Conservation (phyloP, 2,888 invertebrate species). For the Trissonchulus latispiculum region DNA sequence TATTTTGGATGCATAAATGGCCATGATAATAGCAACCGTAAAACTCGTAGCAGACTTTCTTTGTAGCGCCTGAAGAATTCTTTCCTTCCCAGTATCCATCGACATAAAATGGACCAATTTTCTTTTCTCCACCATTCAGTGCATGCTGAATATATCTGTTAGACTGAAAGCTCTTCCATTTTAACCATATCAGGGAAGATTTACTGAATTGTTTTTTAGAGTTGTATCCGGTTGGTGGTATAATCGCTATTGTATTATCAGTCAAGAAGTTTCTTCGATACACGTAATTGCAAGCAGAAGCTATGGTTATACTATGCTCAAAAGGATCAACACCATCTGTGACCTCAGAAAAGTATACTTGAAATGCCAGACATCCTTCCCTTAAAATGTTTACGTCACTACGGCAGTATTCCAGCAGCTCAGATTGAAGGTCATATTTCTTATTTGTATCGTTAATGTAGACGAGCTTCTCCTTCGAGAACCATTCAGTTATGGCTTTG, state of each 20-base stretch:
- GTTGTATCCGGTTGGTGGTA: background rate
- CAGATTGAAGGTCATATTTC: background rate
- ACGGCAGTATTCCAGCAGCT: background rate
- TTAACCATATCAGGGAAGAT: constrained; percentile 1
- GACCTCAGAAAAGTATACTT: background rate
- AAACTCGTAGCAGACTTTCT: background rate
- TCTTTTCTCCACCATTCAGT: too few relatives aligned
- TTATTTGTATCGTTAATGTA: too few relatives aligned
- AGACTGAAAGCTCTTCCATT: background rate
- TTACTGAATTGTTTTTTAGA: background rate
- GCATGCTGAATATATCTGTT: background rate
- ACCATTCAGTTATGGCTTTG: background rate
- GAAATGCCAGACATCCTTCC: background rate
- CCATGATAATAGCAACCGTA: too few relatives aligned
- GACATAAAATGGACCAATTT: too few relatives aligned
- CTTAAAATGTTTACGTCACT: background rate
- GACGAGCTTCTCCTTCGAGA: background rate
- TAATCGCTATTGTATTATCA: background rate
- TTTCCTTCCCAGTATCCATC: background rate
- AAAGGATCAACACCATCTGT: background rate
- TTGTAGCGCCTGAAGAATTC: background rate
- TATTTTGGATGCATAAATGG: too few relatives aligned
- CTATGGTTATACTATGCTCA: background rate
- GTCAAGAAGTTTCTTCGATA: background rate
- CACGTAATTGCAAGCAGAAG: background rate